A percentile compares a stretch with the other conserved stretches of the same genome.
Conservation (phyloP, 1,140 invertebrate species). For the Eubasilissa regina region DNA sequence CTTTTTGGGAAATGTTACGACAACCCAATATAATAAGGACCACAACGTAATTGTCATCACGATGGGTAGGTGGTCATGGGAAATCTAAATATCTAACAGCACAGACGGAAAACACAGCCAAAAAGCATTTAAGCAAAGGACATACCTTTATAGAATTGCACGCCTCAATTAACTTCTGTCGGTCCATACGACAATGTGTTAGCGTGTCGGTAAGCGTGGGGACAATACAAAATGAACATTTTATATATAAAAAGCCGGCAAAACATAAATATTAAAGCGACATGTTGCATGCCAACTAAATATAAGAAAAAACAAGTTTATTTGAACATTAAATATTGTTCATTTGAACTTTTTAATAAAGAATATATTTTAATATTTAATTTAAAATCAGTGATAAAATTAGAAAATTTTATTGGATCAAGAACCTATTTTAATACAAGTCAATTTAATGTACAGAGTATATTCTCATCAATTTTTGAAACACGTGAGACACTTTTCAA, state of each 20-base stretch:
- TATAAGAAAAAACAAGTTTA: constrained; percentile 7
- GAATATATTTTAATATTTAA: not conserved
- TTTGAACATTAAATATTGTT: not conserved
- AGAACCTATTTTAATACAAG: not conserved
- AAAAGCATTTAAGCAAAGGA: constrained; percentile 50
- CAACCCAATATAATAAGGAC: not conserved
- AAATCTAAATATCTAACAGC: too few relatives aligned
- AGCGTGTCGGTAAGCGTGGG: constrained; percentile 62
- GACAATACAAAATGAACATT: constrained; percentile 64
- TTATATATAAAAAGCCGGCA: constrained; percentile 61
- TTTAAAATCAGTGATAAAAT: not conserved
- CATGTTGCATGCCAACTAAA: constrained; percentile 20
- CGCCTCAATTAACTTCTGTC: constrained; percentile 91
- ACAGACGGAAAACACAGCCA: not conserved
- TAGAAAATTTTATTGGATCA: not conserved
- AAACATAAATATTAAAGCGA: constrained; percentile 32
- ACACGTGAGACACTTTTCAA: too few relatives aligned
- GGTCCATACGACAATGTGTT: constrained; percentile 64
- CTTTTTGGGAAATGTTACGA: not conserved
- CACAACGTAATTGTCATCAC: not conserved
- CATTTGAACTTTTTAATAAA: not conserved
- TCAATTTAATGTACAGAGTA: not conserved
- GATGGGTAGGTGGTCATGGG: too few relatives aligned
- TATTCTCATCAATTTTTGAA: too few relatives aligned
- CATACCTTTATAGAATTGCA: constrained; percentile 93